Percentiles rank a stretch among this genome's conserved stretches.
Evolutionary conservation across 2,113 vertebrate genomes (phyloP).

Genomic region (Dipodomys ordii): DNA sequence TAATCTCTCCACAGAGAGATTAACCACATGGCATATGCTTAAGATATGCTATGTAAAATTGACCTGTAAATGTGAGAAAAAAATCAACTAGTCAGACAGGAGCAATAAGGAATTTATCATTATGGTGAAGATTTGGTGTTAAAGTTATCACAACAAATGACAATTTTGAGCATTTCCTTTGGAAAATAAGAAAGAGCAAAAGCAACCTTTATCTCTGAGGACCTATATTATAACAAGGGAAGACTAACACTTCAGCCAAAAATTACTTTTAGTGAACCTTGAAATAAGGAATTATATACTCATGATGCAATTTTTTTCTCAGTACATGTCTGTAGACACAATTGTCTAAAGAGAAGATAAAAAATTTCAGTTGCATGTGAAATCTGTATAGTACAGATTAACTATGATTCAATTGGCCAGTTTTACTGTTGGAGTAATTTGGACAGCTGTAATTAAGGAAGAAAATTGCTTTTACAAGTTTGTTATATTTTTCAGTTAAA

Average conservation of each 20-base stretch:
- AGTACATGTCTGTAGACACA: not conserved
- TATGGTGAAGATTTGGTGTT: not conserved
- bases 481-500: constrained; percentile 6
- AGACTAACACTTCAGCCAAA: not conserved
- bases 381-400: not conserved
- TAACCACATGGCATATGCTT: too few relatives aligned
- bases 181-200: too few relatives aligned
- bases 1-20: too few relatives aligned
- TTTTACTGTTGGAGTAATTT: not conserved
- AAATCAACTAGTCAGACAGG: not conserved
- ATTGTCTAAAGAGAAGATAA: not conserved
- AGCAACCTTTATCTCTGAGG: not conserved
- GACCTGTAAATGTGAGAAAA: not conserved
- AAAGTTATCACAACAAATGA: not conserved
- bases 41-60: not conserved
- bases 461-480: not conserved
- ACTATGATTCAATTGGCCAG: not conserved
- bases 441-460: not conserved
- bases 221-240: rapidly evolving
- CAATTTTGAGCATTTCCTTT: not conserved
- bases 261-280: not conserved
- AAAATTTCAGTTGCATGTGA: not conserved
- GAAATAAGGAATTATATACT: not conserved
- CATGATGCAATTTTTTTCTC: not conserved
- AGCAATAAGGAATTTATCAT: not conserved